These are phyloP conservation scores for Dromaius novaehollandiae DNA, from an alignment of 2,113 vertebrate species.

Conservation along the genomic window DNA sequence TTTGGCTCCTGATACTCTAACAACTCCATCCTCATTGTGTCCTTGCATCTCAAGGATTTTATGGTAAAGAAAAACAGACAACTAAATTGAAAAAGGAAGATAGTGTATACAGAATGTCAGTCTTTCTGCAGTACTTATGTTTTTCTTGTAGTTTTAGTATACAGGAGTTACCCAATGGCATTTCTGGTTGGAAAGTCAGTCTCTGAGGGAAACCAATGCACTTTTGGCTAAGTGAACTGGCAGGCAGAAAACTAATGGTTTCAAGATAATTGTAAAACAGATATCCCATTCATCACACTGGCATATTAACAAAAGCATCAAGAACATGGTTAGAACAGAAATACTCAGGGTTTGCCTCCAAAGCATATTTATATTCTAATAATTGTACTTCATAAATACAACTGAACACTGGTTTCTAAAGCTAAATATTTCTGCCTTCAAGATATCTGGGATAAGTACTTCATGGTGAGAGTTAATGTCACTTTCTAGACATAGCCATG, in stretches of 20 bases:
- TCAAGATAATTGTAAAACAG: not conserved
- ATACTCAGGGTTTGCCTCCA: not conserved
- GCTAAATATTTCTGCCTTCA: not conserved
- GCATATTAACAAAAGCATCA: fast-evolving
- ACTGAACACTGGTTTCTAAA: not conserved
- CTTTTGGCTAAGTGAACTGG: not conserved
- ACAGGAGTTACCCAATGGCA: not conserved
- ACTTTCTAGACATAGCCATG: not conserved
- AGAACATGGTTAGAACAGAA: not conserved
- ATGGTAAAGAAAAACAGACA: not conserved
- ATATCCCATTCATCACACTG: not conserved
- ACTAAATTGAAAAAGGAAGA: not conserved
- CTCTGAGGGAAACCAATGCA: not conserved
- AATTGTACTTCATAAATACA: not conserved
- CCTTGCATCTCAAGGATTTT: not conserved
- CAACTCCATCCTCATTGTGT: not conserved
- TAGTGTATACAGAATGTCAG: not conserved
- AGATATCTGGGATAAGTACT: fast-evolving
- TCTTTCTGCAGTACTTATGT: not conserved
- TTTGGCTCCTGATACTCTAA: not conserved
- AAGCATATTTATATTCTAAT: not conserved
- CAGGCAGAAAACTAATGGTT: not conserved
- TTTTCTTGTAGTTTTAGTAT: not conserved
- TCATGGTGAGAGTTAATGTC: not conserved
- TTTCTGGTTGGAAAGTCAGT: not conserved